A percentile compares a stretch with the other conserved stretches of the same genome.
phyloP scores from a whole-genome alignment of 1,140 invertebrate species.

The Drosophila rhopaloa region DNA sequence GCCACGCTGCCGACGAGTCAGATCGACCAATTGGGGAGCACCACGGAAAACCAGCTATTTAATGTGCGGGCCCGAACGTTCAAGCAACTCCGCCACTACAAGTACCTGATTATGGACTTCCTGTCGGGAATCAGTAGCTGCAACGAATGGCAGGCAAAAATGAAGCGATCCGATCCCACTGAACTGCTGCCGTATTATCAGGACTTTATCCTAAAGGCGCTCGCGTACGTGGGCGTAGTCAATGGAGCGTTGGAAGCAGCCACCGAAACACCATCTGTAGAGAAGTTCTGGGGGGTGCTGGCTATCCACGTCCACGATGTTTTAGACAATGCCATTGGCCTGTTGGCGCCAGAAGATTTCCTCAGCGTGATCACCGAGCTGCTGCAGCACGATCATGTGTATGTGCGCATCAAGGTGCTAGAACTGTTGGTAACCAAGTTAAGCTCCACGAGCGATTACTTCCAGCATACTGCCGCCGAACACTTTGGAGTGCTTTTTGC shows the following conservation, averaged over 20 bases:
- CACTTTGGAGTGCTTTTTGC: conserved; percentile 87
- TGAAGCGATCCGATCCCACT: conserved; percentile 76
- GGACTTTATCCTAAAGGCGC: conserved; percentile 88
- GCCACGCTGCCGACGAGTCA: conserved; percentile 39
- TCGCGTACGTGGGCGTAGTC: conserved; percentile 89
- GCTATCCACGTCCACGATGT: conserved; percentile 91
- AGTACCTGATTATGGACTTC: conserved; percentile 90
- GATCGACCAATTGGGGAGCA: conserved; percentile 63
- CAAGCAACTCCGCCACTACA: conserved; percentile 92
- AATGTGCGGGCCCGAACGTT: conserved; percentile 88
- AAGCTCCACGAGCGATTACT: conserved; percentile 88
- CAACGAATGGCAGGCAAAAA: conserved; percentile 88
- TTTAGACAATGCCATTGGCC: conserved; percentile 90
- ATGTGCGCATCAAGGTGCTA: conserved; percentile 91
- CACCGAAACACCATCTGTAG: conserved; percentile 75
- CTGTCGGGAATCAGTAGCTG: conserved; percentile 89
- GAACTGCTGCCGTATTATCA: conserved; percentile 86
- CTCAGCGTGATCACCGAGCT: conserved; percentile 90
- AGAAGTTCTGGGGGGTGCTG: conserved; percentile 92
- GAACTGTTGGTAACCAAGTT: conserved; percentile 93
- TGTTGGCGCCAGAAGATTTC: conserved; percentile 92
- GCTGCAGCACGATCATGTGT: conserved; percentile 88
- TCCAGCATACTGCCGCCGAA: conserved; percentile 85
- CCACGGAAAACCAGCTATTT: conserved; percentile 87
- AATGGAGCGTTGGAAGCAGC: conserved; percentile 85